Conservation (phyloP, 2,888 invertebrate species). For the Caenorhabditis sp. region DNA sequence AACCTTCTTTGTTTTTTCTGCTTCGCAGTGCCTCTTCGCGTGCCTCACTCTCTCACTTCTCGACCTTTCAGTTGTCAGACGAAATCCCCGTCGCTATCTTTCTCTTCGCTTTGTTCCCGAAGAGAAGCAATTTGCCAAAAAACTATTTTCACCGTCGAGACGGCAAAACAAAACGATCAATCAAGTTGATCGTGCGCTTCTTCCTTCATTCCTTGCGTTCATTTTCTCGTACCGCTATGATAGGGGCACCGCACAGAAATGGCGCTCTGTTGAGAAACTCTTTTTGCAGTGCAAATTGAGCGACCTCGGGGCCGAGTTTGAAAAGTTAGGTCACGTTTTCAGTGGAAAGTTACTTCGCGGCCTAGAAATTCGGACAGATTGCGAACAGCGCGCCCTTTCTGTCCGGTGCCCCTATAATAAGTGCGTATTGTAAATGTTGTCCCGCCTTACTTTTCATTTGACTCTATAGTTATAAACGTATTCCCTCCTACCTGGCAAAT, state of each 20-base stretch:
- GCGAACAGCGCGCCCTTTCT: background rate
- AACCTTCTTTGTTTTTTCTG: background rate
- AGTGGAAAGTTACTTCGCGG: too few relatives aligned
- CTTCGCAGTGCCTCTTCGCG: background rate
- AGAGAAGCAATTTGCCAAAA: constrained; percentile 20
- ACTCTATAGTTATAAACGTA: constrained; percentile 11
- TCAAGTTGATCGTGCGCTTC: too few relatives aligned
- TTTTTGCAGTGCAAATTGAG: too few relatives aligned
- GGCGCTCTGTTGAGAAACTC: too few relatives aligned
- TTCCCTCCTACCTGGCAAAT: background rate
- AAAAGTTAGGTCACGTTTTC: too few relatives aligned
- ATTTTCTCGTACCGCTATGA: too few relatives aligned
- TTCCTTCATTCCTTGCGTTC: too few relatives aligned
- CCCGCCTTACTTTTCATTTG: background rate
- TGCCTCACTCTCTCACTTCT: constrained; percentile 11
- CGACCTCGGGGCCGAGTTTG: too few relatives aligned
- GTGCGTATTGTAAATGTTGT: constrained; percentile 26
- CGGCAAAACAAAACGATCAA: constrained; percentile 22
- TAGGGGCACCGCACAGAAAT: too few relatives aligned
- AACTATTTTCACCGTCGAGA: background rate
- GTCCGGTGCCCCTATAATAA: constrained; percentile 20
- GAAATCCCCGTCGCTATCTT: background rate
- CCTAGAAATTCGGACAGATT: too few relatives aligned
- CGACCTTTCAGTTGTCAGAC: background rate
- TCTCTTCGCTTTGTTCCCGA: constrained; percentile 8